A percentile compares a stretch with the other conserved stretches of the same genome.
These are phyloP conservation scores for Drosophila algonquin DNA, from an alignment of 2,888 invertebrate species.

Conservation along the genomic window DNA sequence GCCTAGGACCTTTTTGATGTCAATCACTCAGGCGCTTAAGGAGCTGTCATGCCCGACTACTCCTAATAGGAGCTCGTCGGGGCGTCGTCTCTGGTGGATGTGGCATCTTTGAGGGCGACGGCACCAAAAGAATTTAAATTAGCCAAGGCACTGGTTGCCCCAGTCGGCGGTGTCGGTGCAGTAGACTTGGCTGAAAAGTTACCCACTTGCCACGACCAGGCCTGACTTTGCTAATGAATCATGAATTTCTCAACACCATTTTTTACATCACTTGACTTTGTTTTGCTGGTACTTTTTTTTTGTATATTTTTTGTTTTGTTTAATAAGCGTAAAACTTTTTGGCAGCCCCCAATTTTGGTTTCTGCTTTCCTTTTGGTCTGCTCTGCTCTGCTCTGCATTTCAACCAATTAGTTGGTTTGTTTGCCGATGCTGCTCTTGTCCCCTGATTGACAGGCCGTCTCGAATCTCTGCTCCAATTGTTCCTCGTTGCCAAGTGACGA, in stretches of 20 bases:
- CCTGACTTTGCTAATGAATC: slow-evolving; percentile 74
- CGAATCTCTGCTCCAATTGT: slow-evolving; percentile 43
- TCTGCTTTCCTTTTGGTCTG: slow-evolving; percentile 31
- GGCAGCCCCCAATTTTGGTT: slow-evolving; percentile 59
- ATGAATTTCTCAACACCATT: slow-evolving; percentile 63
- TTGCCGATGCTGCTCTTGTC: slow-evolving; percentile 52
- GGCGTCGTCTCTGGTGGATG: slow-evolving; percentile 1
- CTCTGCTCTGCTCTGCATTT: slow-evolving; percentile 63
- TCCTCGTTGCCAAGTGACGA: slow-evolving; percentile 58
- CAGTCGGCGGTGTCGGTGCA: slow-evolving; percentile 52
- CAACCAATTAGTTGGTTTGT: slow-evolving; percentile 74
- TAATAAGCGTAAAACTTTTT: slow-evolving; percentile 77
- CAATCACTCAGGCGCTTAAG: slow-evolving; percentile 79
- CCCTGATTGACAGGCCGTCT: slow-evolving; percentile 74
- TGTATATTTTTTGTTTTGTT: slow-evolving; percentile 56
- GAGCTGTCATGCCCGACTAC: slow-evolving; percentile 72
- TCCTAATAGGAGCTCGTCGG: slow-evolving; percentile 63
- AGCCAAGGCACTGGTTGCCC: slow-evolving; percentile 56
- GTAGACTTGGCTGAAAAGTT: slow-evolving; percentile 59
- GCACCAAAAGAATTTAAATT: slow-evolving; percentile 78
- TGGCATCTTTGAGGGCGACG: slow-evolving; percentile 45
- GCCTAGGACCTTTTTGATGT: slow-evolving; percentile 73
- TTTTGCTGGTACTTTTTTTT: slow-evolving; percentile 16
- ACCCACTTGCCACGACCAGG: slow-evolving; percentile 51
- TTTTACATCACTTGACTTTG: slow-evolving; percentile 46